Conservation (phyloP, 2,797 vertebrate species). For the Spatula clypeata region DNA sequence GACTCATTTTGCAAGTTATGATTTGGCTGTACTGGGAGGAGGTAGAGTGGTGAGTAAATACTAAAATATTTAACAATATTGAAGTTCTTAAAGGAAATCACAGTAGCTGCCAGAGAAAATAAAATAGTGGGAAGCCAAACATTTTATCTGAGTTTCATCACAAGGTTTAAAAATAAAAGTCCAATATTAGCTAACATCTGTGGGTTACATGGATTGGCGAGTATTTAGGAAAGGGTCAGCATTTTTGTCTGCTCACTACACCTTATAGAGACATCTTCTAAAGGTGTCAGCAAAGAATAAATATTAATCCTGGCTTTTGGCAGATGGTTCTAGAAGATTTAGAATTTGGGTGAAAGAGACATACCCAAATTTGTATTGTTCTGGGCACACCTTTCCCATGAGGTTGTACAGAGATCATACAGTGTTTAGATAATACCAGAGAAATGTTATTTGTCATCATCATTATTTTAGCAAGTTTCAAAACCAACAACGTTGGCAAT, state of each 20-base stretch:
- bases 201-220: not conserved
- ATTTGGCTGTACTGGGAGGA: not conserved
- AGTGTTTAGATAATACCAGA: not conserved
- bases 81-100: constrained; percentile 46
- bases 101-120: constrained; percentile 31
- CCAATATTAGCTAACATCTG: constrained; percentile 17
- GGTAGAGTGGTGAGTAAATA: not conserved
- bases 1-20: not conserved
- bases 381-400: not conserved
- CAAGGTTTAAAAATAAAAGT: constrained; percentile 29
- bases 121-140: constrained; percentile 33
- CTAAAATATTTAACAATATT: constrained; percentile 21
- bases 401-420: not conserved
- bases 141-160: constrained; percentile 66
- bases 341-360: not conserved
- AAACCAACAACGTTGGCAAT: not conserved
- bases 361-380: not conserved
- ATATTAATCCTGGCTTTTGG: not conserved
- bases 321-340: not conserved
- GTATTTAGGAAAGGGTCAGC: constrained; percentile 45
- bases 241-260: not conserved
- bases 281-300: not conserved
- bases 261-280: not conserved
- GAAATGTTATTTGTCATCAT: not conserved
- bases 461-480: not conserved